These are phyloP conservation scores for Mus spretus DNA, from an alignment of 2,797 vertebrate genomes.

Conservation along the genomic window DNA sequence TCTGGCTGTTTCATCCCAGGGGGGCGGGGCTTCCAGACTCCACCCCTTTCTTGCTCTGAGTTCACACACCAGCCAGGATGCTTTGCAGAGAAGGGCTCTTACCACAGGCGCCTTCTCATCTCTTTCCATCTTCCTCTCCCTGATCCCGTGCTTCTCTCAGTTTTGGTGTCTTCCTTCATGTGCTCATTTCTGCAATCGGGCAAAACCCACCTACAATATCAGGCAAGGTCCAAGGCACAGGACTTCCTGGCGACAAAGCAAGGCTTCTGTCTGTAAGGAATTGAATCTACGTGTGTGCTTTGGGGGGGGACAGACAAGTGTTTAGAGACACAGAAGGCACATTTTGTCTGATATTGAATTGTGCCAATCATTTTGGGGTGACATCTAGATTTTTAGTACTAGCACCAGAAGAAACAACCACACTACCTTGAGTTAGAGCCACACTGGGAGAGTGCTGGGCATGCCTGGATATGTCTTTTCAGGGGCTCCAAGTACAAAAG, in stretches of 20 bases:
- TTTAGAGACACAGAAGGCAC: neutral
- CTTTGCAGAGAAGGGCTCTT: neutral
- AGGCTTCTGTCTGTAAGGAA: neutral
- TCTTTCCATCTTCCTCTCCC: neutral
- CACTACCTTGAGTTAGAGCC: neutral
- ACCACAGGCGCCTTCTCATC: constrained; percentile 53
- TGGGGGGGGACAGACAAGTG: neutral
- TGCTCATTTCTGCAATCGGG: too few species aligned
- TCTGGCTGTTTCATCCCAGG: neutral
- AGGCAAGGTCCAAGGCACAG: neutral
- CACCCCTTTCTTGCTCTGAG: neutral
- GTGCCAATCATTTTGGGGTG: neutral
- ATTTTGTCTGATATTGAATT: neutral
- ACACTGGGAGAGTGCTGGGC: neutral
- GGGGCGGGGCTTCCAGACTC: neutral
- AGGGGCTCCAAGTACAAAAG: neutral
- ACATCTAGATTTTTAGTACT: neutral
- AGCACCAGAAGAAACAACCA: neutral
- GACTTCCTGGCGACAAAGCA: neutral
- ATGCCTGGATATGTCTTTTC: neutral
- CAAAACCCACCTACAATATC: neutral
- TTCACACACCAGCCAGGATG: fast-evolving
- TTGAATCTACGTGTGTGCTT: neutral
- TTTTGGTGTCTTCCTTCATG: neutral
- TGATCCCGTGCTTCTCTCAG: neutral